phyloP scores from a whole-genome alignment of 2,888 invertebrate species.

The Trissoscelio sp. region DNA sequence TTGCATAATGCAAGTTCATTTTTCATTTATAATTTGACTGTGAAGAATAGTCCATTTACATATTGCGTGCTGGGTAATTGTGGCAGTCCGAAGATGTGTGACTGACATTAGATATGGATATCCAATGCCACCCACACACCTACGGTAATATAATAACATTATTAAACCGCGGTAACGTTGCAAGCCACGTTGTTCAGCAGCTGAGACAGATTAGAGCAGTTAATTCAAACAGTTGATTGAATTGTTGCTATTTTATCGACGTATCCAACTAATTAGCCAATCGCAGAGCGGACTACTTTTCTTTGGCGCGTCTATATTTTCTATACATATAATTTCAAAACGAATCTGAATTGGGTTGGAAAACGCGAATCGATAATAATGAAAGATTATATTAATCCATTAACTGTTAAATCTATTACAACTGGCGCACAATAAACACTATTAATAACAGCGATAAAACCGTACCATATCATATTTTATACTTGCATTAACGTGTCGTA shows the following conservation, averaged over 20 bases:
- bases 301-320: not conserved
- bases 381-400: conserved; percentile 24
- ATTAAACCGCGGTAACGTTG: not conserved
- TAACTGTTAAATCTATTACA: conserved; percentile 20
- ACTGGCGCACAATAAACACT: not conserved
- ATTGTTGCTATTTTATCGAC: not conserved
- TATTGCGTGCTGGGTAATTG: conserved; percentile 12
- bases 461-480: conserved; percentile 22
- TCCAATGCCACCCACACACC: not conserved
- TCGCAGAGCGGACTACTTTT: not conserved
- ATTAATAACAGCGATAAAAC: conserved; percentile 27
- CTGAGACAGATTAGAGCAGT: not conserved
- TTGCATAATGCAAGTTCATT: conserved; percentile 16
- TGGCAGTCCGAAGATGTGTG: conserved; percentile 22
- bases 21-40: conserved; percentile 24
- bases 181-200: not conserved
- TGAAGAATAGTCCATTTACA: conserved; percentile 17
- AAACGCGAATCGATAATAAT: conserved; percentile 12
- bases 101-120: conserved; percentile 18
- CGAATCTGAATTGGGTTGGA: conserved; percentile 28
- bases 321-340: conserved; percentile 17
- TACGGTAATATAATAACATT: conserved; percentile 15
- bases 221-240: not conserved
- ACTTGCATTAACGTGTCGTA: conserved; percentile 15
- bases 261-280: not conserved